These are phyloP conservation scores for Mormyrus iriodes DNA, from an alignment of 2,113 vertebrate genomes.

Conservation along the genomic window DNA sequence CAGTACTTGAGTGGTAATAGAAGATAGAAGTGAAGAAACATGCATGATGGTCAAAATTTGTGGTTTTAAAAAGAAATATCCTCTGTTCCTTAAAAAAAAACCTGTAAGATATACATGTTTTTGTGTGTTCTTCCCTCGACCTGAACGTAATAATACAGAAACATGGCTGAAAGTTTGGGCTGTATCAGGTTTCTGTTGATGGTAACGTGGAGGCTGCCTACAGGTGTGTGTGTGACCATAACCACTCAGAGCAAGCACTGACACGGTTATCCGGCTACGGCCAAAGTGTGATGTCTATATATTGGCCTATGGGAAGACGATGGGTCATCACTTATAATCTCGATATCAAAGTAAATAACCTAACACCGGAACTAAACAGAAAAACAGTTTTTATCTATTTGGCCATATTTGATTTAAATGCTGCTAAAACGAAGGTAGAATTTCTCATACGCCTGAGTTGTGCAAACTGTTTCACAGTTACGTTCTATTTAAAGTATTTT, in stretches of 20 bases:
- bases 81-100: too few relatives aligned
- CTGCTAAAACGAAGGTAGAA: neutral
- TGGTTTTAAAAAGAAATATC: too few relatives aligned
- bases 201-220: neutral
- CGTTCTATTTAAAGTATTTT: neutral
- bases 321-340: too few relatives aligned
- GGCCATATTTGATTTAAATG: neutral
- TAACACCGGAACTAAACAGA: neutral
- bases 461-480: neutral
- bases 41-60: too few relatives aligned
- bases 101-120: too few relatives aligned
- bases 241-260: too few relatives aligned
- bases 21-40: too few relatives aligned
- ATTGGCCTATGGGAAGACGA: neutral
- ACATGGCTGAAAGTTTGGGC: neutral
- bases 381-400: neutral
- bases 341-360: too few relatives aligned
- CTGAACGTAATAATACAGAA: neutral
- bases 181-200: neutral
- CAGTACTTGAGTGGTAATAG: too few relatives aligned
- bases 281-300: neutral
- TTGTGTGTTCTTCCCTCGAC: neutral
- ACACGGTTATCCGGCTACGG: too few relatives aligned
- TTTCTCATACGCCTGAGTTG: neutral
- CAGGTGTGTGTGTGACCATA: slow-evolving; percentile 4